A percentile compares a stretch with the other conserved stretches of the same genome.
Evolutionary conservation across 2,797 vertebrate genomes (phyloP).

Genomic region (Triplophysa yarkandensis): DNA sequence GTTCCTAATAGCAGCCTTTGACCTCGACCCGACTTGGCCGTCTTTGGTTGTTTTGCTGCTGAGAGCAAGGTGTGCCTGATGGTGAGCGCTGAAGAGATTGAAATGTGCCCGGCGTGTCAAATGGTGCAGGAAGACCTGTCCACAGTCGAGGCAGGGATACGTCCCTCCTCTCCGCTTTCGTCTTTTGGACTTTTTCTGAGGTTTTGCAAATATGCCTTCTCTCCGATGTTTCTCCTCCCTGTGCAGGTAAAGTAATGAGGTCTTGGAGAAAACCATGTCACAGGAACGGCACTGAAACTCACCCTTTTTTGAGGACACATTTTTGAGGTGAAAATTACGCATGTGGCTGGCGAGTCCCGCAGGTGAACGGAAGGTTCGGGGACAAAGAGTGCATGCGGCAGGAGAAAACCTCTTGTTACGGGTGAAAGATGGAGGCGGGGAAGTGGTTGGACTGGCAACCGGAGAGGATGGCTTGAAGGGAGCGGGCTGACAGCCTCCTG

Average conservation of each 20-base stretch:
- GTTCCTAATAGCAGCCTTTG: slow-evolving; percentile 35
- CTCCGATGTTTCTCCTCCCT: slow-evolving; percentile 73
- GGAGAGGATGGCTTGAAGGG: slow-evolving; percentile 35
- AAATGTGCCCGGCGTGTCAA: slow-evolving; percentile 70
- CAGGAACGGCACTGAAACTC: slow-evolving; percentile 72
- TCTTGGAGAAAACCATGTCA: slow-evolving; percentile 71
- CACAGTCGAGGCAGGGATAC: slow-evolving; percentile 70
- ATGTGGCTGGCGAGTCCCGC: slow-evolving; percentile 62
- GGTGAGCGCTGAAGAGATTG: slow-evolving; percentile 31
- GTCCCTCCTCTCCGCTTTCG: slow-evolving; percentile 37
- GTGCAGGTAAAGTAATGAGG: slow-evolving; percentile 69
- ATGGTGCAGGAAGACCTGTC: slow-evolving; percentile 74
- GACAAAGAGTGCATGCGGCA: slow-evolving; percentile 60
- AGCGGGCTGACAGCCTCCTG: slow-evolving; percentile 60
- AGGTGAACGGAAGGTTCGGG: slow-evolving; percentile 53
- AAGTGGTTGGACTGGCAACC: slow-evolving; percentile 55
- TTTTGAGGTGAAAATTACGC: slow-evolving; percentile 43
- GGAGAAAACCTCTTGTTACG: not conserved
- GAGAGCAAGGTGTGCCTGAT: slow-evolving; percentile 27
- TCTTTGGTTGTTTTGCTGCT: slow-evolving; percentile 29
- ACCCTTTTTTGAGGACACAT: slow-evolving; percentile 20
- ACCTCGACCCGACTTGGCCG: slow-evolving; percentile 16
- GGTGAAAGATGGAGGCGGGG: slow-evolving; percentile 55
- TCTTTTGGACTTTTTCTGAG: slow-evolving; percentile 29
- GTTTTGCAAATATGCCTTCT: slow-evolving; percentile 53